Percentiles rank a stretch among this genome's conserved stretches.
These are phyloP conservation scores for Aulostomus chinensis DNA, from an alignment of 2,797 vertebrate species.

Conservation along the genomic window DNA sequence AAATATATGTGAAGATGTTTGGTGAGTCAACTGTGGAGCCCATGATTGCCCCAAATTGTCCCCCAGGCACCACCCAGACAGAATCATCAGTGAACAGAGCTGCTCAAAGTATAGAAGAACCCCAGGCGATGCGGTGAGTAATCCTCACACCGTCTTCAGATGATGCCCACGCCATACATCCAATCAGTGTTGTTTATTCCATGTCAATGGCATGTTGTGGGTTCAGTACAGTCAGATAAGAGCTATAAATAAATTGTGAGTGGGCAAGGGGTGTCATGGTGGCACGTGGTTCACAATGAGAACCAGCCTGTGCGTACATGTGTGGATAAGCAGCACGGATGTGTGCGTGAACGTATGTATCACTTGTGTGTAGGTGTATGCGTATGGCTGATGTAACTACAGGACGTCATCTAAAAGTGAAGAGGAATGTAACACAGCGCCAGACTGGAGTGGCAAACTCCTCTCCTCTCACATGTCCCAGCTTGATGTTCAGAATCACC, in stretches of 20 bases:
- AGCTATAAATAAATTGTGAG: slow-evolving; percentile 41
- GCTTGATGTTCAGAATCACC: too few species aligned
- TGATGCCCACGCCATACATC: slow-evolving; percentile 6
- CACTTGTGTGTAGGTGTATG: slow-evolving; percentile 29
- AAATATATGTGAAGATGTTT: neutral
- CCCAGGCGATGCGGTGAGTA: neutral
- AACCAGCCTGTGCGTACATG: slow-evolving; percentile 2
- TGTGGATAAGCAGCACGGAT: too few species aligned
- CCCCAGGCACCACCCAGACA: too few species aligned
- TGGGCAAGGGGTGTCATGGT: slow-evolving; percentile 39
- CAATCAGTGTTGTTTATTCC: slow-evolving; percentile 17
- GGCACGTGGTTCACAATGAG: slow-evolving; percentile 29
- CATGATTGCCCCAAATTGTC: too few species aligned
- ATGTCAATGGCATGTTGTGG: slow-evolving; percentile 18
- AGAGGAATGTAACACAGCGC: slow-evolving; percentile 25
- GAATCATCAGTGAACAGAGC: neutral
- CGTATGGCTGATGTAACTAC: slow-evolving; percentile 30
- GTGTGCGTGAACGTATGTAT: neutral
- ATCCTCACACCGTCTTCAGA: neutral
- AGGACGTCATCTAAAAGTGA: slow-evolving; percentile 46
- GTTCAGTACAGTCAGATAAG: slow-evolving; percentile 13
- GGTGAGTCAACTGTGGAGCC: too few species aligned
- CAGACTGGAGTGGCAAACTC: slow-evolving; percentile 24
- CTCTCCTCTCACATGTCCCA: slow-evolving; percentile 15
- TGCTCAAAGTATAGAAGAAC: neutral